Conservation (phyloP, 2,888 invertebrate species). For the Protonemura montana region DNA sequence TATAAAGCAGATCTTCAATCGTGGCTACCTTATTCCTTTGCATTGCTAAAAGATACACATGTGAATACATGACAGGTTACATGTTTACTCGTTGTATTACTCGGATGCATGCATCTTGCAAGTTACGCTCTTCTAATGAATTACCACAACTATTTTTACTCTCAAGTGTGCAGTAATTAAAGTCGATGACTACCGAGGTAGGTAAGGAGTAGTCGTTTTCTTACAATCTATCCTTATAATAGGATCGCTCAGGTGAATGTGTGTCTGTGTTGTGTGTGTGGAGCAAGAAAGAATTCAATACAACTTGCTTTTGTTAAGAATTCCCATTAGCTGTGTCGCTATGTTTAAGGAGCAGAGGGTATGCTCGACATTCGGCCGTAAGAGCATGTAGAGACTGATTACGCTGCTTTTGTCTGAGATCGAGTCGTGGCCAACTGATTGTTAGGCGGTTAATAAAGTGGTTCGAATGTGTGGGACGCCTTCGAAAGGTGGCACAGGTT, state of each 20-base stretch:
- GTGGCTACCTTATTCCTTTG: neutral
- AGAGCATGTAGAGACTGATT: neutral
- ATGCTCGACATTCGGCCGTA: neutral
- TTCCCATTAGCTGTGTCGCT: neutral
- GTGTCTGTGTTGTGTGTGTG: neutral
- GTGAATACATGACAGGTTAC: conserved; percentile 21
- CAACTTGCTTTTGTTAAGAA: conserved; percentile 7
- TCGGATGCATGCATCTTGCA: neutral
- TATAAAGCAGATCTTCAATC: neutral
- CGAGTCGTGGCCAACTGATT: neutral
- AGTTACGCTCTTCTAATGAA: conserved; percentile 21
- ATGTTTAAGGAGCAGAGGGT: neutral
- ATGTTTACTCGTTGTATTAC: neutral
- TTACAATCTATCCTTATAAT: conserved; percentile 18
- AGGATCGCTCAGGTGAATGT: conserved; percentile 5
- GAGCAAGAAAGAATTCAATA: conserved; percentile 3
- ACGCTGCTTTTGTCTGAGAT: neutral
- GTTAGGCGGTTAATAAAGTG: neutral
- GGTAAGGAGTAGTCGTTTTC: conserved; percentile 4
- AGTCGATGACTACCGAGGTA: conserved; percentile 21
- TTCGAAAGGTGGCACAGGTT: neutral
- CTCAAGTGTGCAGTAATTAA: conserved; percentile 37
- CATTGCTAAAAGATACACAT: neutral
- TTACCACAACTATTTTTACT: conserved; percentile 19
- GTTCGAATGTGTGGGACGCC: neutral